phyloP scores from a whole-genome alignment of 2,113 vertebrate species.

The Danionella cerebrum region DNA sequence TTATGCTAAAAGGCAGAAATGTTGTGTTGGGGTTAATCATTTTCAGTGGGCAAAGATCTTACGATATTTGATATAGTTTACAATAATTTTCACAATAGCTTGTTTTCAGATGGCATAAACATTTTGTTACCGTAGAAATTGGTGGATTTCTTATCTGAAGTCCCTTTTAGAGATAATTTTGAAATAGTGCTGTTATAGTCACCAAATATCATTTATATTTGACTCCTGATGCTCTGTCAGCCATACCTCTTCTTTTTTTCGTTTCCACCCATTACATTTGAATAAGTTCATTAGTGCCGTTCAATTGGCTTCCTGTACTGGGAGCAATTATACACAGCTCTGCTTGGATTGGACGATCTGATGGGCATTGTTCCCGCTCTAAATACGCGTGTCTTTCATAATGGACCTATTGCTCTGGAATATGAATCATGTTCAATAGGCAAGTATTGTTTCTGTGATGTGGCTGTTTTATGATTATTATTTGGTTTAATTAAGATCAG shows the following conservation, averaged over 20 bases:
- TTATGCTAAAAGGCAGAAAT: no score
- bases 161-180: no score
- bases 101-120: no score
- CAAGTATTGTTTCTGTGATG: not conserved
- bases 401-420: not conserved
- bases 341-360: constrained; percentile 3
- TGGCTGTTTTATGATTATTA: not conserved
- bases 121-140: no score
- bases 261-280: not conserved
- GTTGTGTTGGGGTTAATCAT: no score
- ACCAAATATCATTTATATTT: not conserved
- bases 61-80: no score
- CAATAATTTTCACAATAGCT: no score
- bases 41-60: no score
- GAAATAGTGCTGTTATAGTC: not conserved
- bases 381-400: constrained; percentile 29
- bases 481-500: constrained; percentile 20
- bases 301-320: constrained; percentile 13
- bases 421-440: constrained; percentile 10
- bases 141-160: no score
- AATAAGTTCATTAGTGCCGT: constrained; percentile 17
- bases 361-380: constrained; percentile 1
- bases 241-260: not conserved
- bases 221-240: not conserved
- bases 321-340: not conserved